Conservation (phyloP, 1,140 invertebrate genomes). For the Brachystomella parvula region DNA sequence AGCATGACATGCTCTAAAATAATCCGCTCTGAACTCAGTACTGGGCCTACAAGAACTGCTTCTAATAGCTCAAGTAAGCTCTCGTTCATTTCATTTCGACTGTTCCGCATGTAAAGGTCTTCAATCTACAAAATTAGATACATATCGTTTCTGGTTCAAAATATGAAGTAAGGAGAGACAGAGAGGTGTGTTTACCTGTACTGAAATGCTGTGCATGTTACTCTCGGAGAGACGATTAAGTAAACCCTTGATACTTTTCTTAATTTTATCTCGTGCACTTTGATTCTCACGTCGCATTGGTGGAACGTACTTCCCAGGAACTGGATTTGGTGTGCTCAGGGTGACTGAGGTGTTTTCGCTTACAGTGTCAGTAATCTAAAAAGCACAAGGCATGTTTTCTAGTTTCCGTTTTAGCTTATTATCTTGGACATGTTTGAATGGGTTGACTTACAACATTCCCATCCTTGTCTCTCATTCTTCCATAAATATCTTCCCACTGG, state of each 20-base stretch:
- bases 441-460: conserved; percentile 61
- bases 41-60: conserved; percentile 55
- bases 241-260: conserved; percentile 73
- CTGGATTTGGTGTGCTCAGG: background rate
- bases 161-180: conserved; percentile 38
- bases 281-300: conserved; percentile 60
- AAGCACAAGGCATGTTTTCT: background rate
- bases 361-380: background rate
- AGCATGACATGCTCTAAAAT: conserved; percentile 75
- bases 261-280: conserved; percentile 49
- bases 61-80: conserved; percentile 59
- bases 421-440: conserved; percentile 12
- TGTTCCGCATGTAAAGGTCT: conserved; percentile 62
- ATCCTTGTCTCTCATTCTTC: conserved; percentile 66
- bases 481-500: conserved; percentile 89
- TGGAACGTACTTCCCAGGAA: conserved; percentile 64
- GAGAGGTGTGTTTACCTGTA: conserved; percentile 50
- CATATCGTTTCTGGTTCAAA: no score
- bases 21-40: conserved; percentile 65
- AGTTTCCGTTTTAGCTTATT: background rate
- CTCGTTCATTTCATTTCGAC: conserved; percentile 73
- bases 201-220: conserved; percentile 74
- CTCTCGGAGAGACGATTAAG: conserved; percentile 79
- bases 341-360: background rate
- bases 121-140: conserved; percentile 51